Evolutionary conservation across 1,140 invertebrate species (phyloP).

Genomic region (Lordiphosa mommai): DNA sequence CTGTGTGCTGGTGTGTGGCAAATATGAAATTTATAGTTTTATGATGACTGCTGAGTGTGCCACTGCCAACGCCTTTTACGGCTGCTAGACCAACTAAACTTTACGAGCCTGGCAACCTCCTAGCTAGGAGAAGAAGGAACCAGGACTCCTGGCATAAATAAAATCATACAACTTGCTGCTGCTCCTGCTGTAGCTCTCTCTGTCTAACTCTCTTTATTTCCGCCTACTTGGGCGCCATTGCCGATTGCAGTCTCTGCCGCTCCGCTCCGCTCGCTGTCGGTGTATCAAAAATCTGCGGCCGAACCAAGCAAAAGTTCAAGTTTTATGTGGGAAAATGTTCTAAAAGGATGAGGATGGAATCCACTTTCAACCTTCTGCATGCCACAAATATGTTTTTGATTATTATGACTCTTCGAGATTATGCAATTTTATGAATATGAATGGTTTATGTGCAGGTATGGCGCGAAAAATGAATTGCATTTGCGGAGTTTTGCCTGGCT

Average conservation of each 20-base stretch:
- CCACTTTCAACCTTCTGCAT: conserved; percentile 26
- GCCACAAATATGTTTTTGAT: conserved; percentile 78
- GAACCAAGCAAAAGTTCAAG: conserved; percentile 57
- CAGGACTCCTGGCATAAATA: conserved; percentile 59
- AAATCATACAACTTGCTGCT: conserved; percentile 61
- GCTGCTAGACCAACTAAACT: conserved; percentile 71
- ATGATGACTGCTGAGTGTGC: conserved; percentile 78
- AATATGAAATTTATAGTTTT: conserved; percentile 79
- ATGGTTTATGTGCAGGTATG: conserved; percentile 51
- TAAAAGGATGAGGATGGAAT: conserved; percentile 13
- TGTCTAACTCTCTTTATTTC: conserved; percentile 45
- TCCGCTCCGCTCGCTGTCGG: conserved; percentile 8
- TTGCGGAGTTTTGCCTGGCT: conserved; percentile 21
- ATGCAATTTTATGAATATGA: conserved; percentile 79
- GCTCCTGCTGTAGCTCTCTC: conserved; percentile 2
- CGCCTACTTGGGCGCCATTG: conserved; percentile 72
- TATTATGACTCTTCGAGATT: conserved; percentile 78
- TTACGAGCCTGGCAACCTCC: conserved; percentile 51
- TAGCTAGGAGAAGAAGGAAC: conserved; percentile 16
- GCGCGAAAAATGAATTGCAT: conserved; percentile 47
- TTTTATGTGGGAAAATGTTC: conserved; percentile 59
- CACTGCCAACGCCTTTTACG: conserved; percentile 75
- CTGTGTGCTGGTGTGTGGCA: conserved; percentile 29
- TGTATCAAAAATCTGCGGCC: conserved; percentile 48
- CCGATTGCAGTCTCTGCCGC: conserved; percentile 59